These are phyloP conservation scores for Allobates femoralis DNA, from an alignment of 2,797 vertebrate species.

Conservation along the genomic window DNA sequence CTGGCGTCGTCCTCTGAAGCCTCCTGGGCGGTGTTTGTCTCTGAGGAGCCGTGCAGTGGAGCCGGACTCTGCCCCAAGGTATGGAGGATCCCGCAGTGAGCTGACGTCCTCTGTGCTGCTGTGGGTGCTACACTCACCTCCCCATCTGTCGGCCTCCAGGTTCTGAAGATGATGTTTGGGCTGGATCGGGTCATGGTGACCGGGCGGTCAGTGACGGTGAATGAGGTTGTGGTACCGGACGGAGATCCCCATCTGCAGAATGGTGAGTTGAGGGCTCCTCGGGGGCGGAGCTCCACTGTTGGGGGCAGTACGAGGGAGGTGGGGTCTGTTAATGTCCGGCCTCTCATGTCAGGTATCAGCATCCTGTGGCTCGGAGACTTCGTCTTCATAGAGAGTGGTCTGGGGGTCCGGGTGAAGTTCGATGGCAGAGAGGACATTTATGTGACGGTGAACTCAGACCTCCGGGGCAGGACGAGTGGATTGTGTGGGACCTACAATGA, in stretches of 20 bases:
- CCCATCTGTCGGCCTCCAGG: constrained; percentile 66
- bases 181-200: constrained; percentile 76
- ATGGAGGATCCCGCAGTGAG: not conserved
- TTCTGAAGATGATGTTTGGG: constrained; percentile 83
- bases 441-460: constrained; percentile 79
- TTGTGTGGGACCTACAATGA: constrained; percentile 90
- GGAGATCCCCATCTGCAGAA: constrained; percentile 80
- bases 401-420: constrained; percentile 82
- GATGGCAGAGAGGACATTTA: constrained; percentile 80
- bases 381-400: constrained; percentile 86
- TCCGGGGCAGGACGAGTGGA: constrained; percentile 80
- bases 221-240: constrained; percentile 70
- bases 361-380: constrained; percentile 90
- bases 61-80: constrained; percentile 80
- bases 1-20: constrained; percentile 81
- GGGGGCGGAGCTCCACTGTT: not conserved
- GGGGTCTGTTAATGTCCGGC: not conserved
- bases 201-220: constrained; percentile 78
- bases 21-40: constrained; percentile 83
- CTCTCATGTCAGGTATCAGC: constrained; percentile 78
- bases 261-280: constrained; percentile 71
- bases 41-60: constrained; percentile 68
- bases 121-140: not conserved
- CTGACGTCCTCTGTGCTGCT: not conserved
- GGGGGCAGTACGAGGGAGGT: not conserved